phyloP scores from a whole-genome alignment of 2,888 invertebrate species.

The Caenorhabditis panamensis region DNA sequence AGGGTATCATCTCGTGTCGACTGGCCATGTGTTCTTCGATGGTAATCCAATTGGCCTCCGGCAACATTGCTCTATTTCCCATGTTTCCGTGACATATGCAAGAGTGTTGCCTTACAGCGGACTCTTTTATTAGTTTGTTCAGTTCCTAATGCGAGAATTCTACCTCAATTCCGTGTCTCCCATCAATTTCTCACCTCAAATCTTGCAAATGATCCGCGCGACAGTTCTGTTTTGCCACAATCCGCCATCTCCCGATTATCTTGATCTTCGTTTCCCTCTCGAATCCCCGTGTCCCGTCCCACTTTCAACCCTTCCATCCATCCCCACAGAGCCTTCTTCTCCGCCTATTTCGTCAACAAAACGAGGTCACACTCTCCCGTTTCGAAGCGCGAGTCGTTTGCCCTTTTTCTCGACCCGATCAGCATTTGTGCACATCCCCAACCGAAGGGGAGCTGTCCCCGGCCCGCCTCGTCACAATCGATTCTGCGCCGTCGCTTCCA shows the following conservation, averaged over 20 bases:
- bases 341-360: background rate
- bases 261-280: background rate
- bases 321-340: background rate
- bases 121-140: too few relatives aligned
- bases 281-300: background rate
- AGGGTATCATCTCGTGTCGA: conserved; percentile 34
- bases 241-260: background rate
- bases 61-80: conserved; percentile 34
- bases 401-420: conserved; percentile 20
- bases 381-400: background rate
- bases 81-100: too few relatives aligned
- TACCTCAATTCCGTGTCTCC: background rate
- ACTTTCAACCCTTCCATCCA: background rate
- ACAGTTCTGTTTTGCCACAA: background rate
- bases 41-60: conserved; percentile 43
- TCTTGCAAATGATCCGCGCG: background rate
- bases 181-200: conserved; percentile 21
- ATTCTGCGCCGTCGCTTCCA: conserved; percentile 26
- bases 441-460: conserved; percentile 8
- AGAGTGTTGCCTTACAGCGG: too few relatives aligned
- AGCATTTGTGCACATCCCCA: conserved; percentile 11
- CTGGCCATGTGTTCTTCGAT: conserved; percentile 40
- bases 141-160: too few relatives aligned
- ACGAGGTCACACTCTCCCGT: background rate
- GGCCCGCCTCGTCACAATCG: conserved; percentile 26